These are phyloP conservation scores for Danio choprae DNA, from an alignment of 2,797 vertebrate species.

Conservation along the genomic window DNA sequence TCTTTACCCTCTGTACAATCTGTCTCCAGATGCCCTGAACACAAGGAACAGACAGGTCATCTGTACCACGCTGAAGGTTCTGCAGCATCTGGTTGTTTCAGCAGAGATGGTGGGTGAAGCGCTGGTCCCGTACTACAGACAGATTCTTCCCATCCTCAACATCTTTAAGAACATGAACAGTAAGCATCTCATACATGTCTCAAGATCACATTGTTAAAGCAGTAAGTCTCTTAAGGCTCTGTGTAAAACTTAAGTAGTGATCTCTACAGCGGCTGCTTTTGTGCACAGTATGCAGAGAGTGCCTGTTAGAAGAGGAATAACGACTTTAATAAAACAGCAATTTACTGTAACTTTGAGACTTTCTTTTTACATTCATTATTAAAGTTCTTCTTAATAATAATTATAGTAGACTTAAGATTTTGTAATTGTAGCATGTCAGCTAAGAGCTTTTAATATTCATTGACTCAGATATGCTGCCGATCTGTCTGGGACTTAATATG, in stretches of 20 bases:
- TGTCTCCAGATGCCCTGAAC: slow-evolving; percentile 85
- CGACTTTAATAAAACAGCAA: neutral
- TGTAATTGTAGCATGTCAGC: too few species aligned
- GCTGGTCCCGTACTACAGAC: slow-evolving; percentile 92
- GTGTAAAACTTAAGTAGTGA: neutral
- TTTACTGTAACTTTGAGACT: neutral
- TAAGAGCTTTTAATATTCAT: too few species aligned
- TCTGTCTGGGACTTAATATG: too few species aligned
- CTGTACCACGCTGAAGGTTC: slow-evolving; percentile 89
- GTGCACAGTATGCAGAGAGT: neutral
- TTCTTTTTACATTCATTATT: too few species aligned
- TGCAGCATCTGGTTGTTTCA: slow-evolving; percentile 92
- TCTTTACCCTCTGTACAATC: slow-evolving; percentile 15
- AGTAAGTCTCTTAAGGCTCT: slow-evolving; percentile 6
- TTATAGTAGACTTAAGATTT: too few species aligned
- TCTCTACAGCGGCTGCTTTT: neutral
- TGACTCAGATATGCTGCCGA: too few species aligned
- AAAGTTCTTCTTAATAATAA: too few species aligned
- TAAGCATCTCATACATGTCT: slow-evolving; percentile 71
- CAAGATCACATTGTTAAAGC: neutral
- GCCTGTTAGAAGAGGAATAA: neutral
- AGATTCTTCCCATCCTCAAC: slow-evolving; percentile 92
- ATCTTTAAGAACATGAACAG: slow-evolving; percentile 94
- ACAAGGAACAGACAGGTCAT: slow-evolving; percentile 89
- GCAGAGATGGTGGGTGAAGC: slow-evolving; percentile 81